Evolutionary conservation across 2,113 vertebrate genomes (phyloP).

Genomic region (Rhinichthys klamathensis): DNA sequence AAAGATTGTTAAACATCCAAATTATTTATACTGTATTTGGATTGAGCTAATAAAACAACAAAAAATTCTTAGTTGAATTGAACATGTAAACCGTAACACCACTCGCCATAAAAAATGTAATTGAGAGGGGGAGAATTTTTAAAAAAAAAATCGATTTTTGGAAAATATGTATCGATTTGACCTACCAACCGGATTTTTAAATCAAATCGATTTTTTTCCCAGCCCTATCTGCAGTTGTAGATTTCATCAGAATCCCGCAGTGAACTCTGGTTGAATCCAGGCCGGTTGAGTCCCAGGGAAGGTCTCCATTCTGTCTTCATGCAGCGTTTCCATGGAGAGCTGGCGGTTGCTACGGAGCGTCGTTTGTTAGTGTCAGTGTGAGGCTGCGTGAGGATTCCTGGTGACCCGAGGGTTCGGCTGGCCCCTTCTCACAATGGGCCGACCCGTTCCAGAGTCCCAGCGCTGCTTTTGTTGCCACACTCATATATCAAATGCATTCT

Average conservation of each 20-base stretch:
- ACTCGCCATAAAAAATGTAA: too few relatives aligned
- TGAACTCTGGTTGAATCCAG: not conserved
- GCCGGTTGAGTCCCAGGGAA: not conserved
- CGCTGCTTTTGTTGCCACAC: not conserved
- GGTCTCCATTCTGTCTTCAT: constrained; percentile 34
- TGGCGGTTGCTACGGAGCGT: constrained; percentile 70
- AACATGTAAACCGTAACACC: too few relatives aligned
- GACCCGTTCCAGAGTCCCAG: constrained; percentile 20
- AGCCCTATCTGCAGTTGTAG: not conserved
- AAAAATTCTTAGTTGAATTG: too few relatives aligned
- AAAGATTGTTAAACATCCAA: too few relatives aligned
- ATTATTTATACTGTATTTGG: too few relatives aligned
- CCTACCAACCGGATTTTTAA: too few relatives aligned
- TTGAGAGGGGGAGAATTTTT: too few relatives aligned
- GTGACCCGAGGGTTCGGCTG: constrained; percentile 32
- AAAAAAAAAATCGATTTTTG: too few relatives aligned
- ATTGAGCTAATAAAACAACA: too few relatives aligned
- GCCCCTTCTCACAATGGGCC: constrained; percentile 23
- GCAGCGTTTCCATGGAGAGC: constrained; percentile 72
- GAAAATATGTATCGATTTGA: too few relatives aligned
- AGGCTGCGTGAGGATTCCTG: constrained; percentile 22
- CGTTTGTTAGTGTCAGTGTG: constrained; percentile 69
- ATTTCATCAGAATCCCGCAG: not conserved
- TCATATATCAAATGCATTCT: constrained; percentile 35
- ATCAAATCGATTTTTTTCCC: too few relatives aligned